These are phyloP conservation scores for Ara ararauna DNA, from an alignment of 2,797 vertebrate species.

Conservation along the genomic window DNA sequence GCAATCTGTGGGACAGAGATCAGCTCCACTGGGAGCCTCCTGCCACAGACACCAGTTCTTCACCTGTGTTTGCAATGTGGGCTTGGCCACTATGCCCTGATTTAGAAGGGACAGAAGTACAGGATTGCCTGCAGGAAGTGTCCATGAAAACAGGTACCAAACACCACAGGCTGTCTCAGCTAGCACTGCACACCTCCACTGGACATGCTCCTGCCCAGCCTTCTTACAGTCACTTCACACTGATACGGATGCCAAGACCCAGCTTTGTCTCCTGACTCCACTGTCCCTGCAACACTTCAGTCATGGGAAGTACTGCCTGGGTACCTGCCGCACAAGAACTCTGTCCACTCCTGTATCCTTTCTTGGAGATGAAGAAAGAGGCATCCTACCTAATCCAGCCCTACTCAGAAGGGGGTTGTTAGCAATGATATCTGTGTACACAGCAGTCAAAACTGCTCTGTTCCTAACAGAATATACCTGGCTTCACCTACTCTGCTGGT, in stretches of 20 bases:
- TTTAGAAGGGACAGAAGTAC: background rate
- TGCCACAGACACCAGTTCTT: background rate
- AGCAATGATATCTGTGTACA: background rate
- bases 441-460: background rate
- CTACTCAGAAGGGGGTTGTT: background rate
- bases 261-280: background rate
- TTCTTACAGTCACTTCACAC: background rate
- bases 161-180: background rate
- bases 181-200: background rate
- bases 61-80: background rate
- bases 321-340: background rate
- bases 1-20: background rate
- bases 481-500: background rate
- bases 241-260: background rate
- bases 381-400: background rate
- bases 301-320: background rate
- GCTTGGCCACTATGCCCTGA: background rate
- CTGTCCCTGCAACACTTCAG: fast-evolving
- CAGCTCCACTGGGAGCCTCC: background rate
- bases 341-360: background rate
- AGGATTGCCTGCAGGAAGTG: background rate
- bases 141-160: background rate
- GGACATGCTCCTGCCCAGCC: background rate
- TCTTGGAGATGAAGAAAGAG: background rate
- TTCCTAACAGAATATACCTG: background rate